Evolutionary conservation across 2,888 invertebrate species (phyloP), one percentile per base, ranked within the genome.

Genomic region (Ornithoptera priamus): DNA sequence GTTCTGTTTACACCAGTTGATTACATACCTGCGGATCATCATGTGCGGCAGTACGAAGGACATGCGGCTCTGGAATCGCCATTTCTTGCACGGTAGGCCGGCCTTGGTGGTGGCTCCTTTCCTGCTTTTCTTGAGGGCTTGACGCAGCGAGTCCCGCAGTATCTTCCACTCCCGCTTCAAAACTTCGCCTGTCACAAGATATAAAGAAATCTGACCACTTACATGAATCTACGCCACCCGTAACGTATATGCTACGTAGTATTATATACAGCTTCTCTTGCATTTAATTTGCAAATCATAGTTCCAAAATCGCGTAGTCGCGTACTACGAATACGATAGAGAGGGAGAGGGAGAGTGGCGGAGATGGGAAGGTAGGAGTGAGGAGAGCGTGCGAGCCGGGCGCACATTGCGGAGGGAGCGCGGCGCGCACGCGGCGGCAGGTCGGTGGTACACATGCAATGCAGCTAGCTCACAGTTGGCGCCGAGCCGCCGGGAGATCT

Each of bases 111-210:
- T 85, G 74, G 84, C 81, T 12, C 87, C 86, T 18, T 79, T 80
- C 71, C 81, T 82, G 72, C 81, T 82, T 72, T 88, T 83, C 80
- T 88, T 88, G 24, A 91, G 79, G 46, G 90, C 89, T 78, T 92
- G 92, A 2, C 92, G 85, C 78, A 90, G 84, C 50, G 90, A 90
- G 83, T 92, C 92, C 12, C 92, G 85, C 61, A 92, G 81, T 76
- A 90, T 92, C 83, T 92, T 92, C 92, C 92, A 92, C 72, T 92
- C 92, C 1, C 91, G 83, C 74, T 92, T 92, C 39, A 92, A 75
- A 42, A 86, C 83, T 70, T 91, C 92, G 42, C 87, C 92, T 92
- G 78, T 0, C 42, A 68, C 50, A 50, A 17, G 12, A 17, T 50
- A 50, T 17, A 50, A 17, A 50, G 15, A 50, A 18, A 50, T 17